Percentiles rank a stretch among this genome's conserved stretches.
Conservation (phyloP, 1,140 invertebrate species). For the Neoseiulus cucumeris region DNA sequence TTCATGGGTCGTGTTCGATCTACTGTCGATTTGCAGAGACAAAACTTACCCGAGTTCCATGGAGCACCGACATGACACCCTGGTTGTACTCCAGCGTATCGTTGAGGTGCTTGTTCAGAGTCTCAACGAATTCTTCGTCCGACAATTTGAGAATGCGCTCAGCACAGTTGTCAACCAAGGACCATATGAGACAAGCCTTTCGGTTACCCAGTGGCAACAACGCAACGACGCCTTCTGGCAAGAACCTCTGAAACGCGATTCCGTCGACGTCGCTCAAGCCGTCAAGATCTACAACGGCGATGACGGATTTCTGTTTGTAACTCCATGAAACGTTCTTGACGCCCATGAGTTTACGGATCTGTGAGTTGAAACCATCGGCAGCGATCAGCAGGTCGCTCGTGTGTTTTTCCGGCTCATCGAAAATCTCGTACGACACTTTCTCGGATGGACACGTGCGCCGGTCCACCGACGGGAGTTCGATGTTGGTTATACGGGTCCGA, state of each 20-base stretch:
- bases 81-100: neutral
- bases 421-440: neutral
- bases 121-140: conserved; percentile 64
- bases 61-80: neutral
- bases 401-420: neutral
- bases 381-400: conserved; percentile 40
- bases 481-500: neutral
- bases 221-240: conserved; percentile 72
- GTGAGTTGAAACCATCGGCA: conserved; percentile 75
- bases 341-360: conserved; percentile 54
- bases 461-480: neutral
- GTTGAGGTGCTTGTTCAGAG: conserved; percentile 41
- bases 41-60: conserved; percentile 44
- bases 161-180: conserved; percentile 35
- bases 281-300: conserved; percentile 56
- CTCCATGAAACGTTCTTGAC: conserved; percentile 53
- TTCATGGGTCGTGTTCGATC: neutral
- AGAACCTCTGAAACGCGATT: conserved; percentile 82
- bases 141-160: conserved; percentile 45
- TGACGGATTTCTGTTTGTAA: conserved; percentile 72
- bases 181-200: neutral
- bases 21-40: neutral
- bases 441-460: neutral
- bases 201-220: conserved; percentile 50
- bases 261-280: conserved; percentile 3